Evolutionary conservation across 1,140 invertebrate genomes (phyloP).

Genomic region (Monochamus saltuarius): DNA sequence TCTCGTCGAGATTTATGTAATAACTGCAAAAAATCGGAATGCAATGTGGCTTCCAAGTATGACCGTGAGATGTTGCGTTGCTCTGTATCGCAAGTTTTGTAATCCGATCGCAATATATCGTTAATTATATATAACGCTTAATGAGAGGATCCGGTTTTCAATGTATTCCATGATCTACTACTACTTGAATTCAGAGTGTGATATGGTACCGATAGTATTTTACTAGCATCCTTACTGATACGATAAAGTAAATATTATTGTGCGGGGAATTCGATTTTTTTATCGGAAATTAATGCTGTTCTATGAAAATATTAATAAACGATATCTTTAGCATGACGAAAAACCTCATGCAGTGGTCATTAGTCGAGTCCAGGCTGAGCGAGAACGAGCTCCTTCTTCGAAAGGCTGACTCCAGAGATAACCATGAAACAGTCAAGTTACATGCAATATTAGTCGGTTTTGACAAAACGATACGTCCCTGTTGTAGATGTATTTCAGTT

Average conservation of each 20-base stretch:
- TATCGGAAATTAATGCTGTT: too few relatives aligned
- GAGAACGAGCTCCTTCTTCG: too few relatives aligned
- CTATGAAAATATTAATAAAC: too few relatives aligned
- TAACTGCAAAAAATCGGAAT: constrained; percentile 13
- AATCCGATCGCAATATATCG: constrained; percentile 17
- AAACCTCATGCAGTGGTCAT: too few relatives aligned
- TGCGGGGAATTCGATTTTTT: constrained; percentile 7
- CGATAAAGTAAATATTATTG: constrained; percentile 15
- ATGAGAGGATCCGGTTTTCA: constrained; percentile 11
- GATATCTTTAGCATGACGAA: too few relatives aligned
- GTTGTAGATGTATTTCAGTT: too few relatives aligned
- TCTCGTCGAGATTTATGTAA: constrained; percentile 17
- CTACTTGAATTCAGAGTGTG: constrained; percentile 13
- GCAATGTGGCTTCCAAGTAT: constrained; percentile 9
- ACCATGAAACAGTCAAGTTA: too few relatives aligned
- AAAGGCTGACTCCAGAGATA: too few relatives aligned
- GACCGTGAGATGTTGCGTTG: not conserved
- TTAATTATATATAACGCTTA: constrained; percentile 14
- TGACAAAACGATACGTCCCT: too few relatives aligned
- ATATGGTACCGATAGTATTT: constrained; percentile 16
- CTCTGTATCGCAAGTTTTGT: constrained; percentile 14
- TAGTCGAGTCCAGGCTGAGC: too few relatives aligned
- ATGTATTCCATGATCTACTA: constrained; percentile 8
- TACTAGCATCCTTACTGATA: constrained; percentile 8
- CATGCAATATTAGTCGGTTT: too few relatives aligned